These are phyloP conservation scores for Pachliopta kotzebuea DNA, from an alignment of 2,888 invertebrate species.

Conservation along the genomic window DNA sequence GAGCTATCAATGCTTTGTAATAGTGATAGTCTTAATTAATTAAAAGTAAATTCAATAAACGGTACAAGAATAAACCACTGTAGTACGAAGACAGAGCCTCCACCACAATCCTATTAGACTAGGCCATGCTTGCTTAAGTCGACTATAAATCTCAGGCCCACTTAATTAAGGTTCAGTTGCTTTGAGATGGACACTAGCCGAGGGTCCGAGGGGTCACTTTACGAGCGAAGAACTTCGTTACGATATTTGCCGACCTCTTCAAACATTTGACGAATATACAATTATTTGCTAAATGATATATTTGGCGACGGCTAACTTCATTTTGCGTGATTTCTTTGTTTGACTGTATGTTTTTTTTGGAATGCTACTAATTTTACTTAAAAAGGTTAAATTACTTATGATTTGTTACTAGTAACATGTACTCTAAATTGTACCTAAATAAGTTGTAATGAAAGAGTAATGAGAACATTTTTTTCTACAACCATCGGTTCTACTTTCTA, in stretches of 20 bases:
- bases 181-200: slow-evolving; percentile 28
- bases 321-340: slow-evolving; percentile 25
- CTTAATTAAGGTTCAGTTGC: slow-evolving; percentile 49
- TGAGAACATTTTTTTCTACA: no score
- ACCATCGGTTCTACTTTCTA: no score
- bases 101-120: slow-evolving; percentile 24
- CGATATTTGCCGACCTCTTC: slow-evolving; percentile 60
- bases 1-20: not conserved
- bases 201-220: slow-evolving; percentile 45
- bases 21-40: not conserved
- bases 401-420: no score
- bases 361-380: no score
- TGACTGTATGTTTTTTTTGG: no score
- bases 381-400: no score
- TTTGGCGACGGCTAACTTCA: slow-evolving; percentile 26
- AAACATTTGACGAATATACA: slow-evolving; percentile 52
- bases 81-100: slow-evolving; percentile 7
- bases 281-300: slow-evolving; percentile 41
- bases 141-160: slow-evolving; percentile 47
- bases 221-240: slow-evolving; percentile 58
- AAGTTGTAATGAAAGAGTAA: no score
- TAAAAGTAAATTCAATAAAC: not conserved
- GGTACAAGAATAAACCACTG: slow-evolving; percentile 3
- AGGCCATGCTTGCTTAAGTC: slow-evolving; percentile 41
- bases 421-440: no score